Conservation (phyloP, 30 jellyfish, hydroid and myxozoan genomes). For the Aurelia aurita region DNA sequence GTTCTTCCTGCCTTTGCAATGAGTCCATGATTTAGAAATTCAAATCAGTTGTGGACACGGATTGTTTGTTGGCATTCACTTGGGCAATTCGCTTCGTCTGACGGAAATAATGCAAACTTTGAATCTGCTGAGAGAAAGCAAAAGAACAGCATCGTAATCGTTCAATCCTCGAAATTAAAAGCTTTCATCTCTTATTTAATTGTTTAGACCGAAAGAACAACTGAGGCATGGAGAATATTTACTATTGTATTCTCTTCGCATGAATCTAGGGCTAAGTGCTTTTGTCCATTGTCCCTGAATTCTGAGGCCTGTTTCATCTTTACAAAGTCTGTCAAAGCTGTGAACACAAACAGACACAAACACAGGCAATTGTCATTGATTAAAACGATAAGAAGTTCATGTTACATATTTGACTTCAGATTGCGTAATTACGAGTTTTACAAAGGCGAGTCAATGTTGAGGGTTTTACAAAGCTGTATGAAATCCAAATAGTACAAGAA, state of each 20-base stretch:
- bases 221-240: slow-evolving; percentile 73
- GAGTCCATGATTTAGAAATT: slow-evolving; percentile 50
- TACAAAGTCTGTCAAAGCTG: too few species aligned
- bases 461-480: too few species aligned
- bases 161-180: slow-evolving; percentile 49
- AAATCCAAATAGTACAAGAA: too few species aligned
- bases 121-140: slow-evolving; percentile 53
- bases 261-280: slow-evolving; percentile 6
- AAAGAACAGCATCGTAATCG: slow-evolving; percentile 54
- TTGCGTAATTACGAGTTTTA: too few species aligned
- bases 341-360: too few species aligned
- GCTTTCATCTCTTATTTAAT: slow-evolving; percentile 60
- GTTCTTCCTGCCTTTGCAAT: slow-evolving; percentile 63
- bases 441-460: too few species aligned
- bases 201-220: slow-evolving; percentile 60
- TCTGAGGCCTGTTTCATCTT: slow-evolving; percentile 28
- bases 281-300: slow-evolving; percentile 42
- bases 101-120: slow-evolving; percentile 15
- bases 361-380: too few species aligned
- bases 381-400: too few species aligned
- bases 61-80: too few species aligned
- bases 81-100: background rate
- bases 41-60: background rate
- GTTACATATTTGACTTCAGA: too few species aligned
- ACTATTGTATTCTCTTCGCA: slow-evolving; percentile 51